Evolutionary conservation across 1,140 invertebrate species (phyloP), one percentile per base, ranked within the genome.

Genomic region (Cotesia chilonis): DNA sequence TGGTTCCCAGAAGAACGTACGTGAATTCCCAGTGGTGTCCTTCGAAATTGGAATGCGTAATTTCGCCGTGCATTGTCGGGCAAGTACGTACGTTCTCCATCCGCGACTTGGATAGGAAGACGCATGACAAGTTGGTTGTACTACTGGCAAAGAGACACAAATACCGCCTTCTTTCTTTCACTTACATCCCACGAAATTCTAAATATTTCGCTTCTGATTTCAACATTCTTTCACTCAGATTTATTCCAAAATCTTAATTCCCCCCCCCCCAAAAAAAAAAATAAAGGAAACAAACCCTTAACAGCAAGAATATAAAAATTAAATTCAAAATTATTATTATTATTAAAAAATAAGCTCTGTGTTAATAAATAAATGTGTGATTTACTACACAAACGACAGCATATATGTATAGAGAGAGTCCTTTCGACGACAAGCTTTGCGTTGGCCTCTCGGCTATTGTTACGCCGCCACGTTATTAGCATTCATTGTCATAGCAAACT

Each of bases 31-130:
- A 20, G 36, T 47, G 54, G 41, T 20, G 65, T 64, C 60, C 69
- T 65, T 65, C 65, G 65, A 72, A 74, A 74, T 74, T 74, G 73
- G 73, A 74, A 74, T 71, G 68, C 68, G 68, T 74, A 74, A 74
- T 74, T 74, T 68, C 67, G 54, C 63, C 38, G 55, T 55, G 55
- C 68, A 70, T 71, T 70, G 67, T 68, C 61, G 41, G 28, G 28
- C 28, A 28, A 28, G 6, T 47, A 2, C 41, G 41, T 7, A 47
- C 41, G 10, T 47, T 47, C 41, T 57, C 38, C 63, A 28, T 1
- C 28, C 28, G 28, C 28, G 28, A 28, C 28, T 28, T 28, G 28
- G 28, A 28, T 28, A 28, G 63, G 63, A 73, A 69, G 72, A 73
- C 52, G 52, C n/a, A 69, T 59, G 61, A 67, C 38, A 9, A 7